Base-by-base conservation (phyloP, 2,113 vertebrate species). In the Glareola pratincola region DNA sequence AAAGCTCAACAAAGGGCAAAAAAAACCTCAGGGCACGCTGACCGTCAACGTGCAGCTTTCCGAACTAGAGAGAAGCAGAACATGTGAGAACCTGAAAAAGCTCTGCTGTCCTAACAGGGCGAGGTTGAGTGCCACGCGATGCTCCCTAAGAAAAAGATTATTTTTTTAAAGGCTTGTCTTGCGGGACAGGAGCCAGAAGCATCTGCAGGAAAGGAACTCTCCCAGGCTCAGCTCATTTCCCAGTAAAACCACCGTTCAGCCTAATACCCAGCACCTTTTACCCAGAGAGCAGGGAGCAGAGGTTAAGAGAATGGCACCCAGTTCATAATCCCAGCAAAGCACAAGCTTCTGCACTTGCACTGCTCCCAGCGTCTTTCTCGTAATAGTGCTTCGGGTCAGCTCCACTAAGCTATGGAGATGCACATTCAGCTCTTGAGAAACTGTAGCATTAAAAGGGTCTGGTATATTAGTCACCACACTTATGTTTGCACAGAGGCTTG, bases 41-140 rank as follows among this genome's bases (percentile, higher is more conserved):
- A 87, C 47, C 0, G 0, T 36, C 67, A 69, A 6, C 0, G 0
- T 24, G 26, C 43, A 57, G 22, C 21, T 77, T 59, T 72, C 24
- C 8, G 2, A 88, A 72, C 6, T 23, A 63, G 50, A 82, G 43
- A 17, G 47, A 26, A 95, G 29, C 50, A 66, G 22, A 82, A 51
- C 77, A 17, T 30, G 75, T 51, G 26, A 39, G 73, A 87, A 92
- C 56, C 57, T 84, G 64, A 76, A 73, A 84, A 62, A 41, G 26
- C 23, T 15, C 51, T 14, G 1, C 57, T 48, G 14, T 14, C 48
- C 64, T 47, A 29, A 29, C 22, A 77, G 57, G 64, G 39, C 0
- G 3, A 93, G 76, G 79, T 48, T 1, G 1, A 92, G 37, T 11
- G 14, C 39, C 43, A 77, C 1, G 0, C 0, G 0, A 78, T 56